A percentile compares a stretch with the other conserved stretches of the same genome.
Conservation (phyloP, 2,888 invertebrate species). For the Blastobasis lacticolella region DNA sequence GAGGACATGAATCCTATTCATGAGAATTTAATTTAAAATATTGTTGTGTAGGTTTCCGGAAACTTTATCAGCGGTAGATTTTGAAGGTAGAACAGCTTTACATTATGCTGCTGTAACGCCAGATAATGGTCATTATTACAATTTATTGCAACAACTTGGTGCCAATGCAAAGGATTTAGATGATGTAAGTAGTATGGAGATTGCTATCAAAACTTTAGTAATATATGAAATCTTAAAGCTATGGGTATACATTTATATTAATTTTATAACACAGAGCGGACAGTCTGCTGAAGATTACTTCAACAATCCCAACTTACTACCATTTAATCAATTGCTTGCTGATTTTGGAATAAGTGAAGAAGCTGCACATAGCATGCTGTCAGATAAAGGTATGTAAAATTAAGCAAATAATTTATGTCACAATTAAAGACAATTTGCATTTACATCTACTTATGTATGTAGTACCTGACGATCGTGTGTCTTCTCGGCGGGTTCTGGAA, state of each 20-base stretch:
- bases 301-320: conserved; percentile 78
- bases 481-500: conserved; percentile 81
- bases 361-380: conserved; percentile 79
- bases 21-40: neutral
- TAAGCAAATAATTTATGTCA: neutral
- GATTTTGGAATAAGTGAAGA: conserved; percentile 82
- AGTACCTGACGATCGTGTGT: conserved; percentile 85
- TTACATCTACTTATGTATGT: conserved; percentile 23
- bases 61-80: conserved; percentile 85
- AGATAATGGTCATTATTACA: conserved; percentile 92
- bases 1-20: no score
- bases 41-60: conserved; percentile 81
- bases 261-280: conserved; percentile 74
- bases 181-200: conserved; percentile 76
- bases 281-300: conserved; percentile 86
- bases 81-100: conserved; percentile 87
- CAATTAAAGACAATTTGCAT: no score
- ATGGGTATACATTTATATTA: conserved; percentile 3
- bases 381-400: conserved; percentile 81
- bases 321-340: conserved; percentile 78
- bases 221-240: neutral
- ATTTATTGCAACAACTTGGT: conserved; percentile 88
- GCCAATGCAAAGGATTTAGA: conserved; percentile 88
- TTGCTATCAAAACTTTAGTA: conserved; percentile 5
- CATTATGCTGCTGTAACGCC: conserved; percentile 90